Percentiles rank a stretch among this genome's conserved stretches.
These are phyloP conservation scores for Ursus arctos DNA, from an alignment of 2,113 vertebrate species.

Conservation along the genomic window DNA sequence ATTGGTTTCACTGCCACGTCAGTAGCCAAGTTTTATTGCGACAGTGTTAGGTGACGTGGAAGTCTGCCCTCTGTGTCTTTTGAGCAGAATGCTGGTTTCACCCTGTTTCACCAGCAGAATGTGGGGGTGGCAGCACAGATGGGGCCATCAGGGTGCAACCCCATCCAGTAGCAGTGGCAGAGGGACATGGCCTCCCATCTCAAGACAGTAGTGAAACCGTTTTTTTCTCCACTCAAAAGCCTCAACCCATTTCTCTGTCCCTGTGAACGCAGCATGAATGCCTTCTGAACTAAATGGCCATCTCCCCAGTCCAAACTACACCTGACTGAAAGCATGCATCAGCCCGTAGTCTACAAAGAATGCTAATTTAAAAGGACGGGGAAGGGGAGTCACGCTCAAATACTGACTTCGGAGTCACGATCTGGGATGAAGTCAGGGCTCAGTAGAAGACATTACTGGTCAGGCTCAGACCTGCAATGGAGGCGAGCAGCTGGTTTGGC, in stretches of 20 bases:
- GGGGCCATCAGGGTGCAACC: neutral
- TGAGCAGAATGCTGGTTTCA: neutral
- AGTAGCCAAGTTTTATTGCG: neutral
- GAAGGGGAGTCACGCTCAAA: neutral
- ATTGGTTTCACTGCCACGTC: neutral
- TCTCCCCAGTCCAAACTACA: too few species aligned
- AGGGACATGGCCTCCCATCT: neutral
- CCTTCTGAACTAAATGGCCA: neutral
- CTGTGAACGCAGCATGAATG: too few species aligned
- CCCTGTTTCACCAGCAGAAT: neutral
- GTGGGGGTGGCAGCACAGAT: neutral
- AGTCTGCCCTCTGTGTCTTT: neutral
- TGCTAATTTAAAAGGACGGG: neutral
- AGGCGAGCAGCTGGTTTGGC: fast-evolving
- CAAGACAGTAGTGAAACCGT: fast-evolving
- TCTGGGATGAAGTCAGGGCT: too few species aligned
- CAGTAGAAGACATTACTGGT: neutral
- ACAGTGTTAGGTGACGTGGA: neutral
- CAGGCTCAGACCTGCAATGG: neutral
- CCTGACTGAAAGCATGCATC: neutral
- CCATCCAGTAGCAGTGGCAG: neutral
- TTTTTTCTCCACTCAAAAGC: too few species aligned
- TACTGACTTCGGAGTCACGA: neutral
- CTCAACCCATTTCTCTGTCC: neutral
- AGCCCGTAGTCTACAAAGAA: neutral